phyloP scores from a whole-genome alignment of 2,113 vertebrate genomes.

The Hippolais icterina region DNA sequence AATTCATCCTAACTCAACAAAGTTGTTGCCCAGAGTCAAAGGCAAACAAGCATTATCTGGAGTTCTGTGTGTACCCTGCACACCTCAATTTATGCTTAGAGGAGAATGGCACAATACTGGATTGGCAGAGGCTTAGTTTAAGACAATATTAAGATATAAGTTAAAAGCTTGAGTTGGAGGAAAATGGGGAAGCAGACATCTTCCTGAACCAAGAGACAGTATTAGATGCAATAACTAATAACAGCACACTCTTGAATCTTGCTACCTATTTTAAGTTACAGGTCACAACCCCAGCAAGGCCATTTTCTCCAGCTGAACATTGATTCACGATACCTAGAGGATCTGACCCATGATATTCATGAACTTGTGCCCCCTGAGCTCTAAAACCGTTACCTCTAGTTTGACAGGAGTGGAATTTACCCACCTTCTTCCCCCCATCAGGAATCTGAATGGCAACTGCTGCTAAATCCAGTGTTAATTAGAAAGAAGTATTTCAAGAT shows the following conservation, averaged over 20 bases:
- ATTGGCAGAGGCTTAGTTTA: background rate
- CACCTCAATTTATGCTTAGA: background rate
- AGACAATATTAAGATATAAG: background rate
- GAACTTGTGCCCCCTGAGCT: rapidly evolving
- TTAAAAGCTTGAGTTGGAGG: background rate
- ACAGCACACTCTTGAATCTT: background rate
- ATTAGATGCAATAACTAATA: background rate
- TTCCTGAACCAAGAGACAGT: background rate
- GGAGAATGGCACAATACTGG: background rate
- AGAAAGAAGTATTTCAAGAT: background rate
- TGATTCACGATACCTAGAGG: rapidly evolving
- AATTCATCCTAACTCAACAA: background rate
- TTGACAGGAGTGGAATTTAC: background rate
- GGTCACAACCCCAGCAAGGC: background rate
- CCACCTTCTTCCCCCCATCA: background rate
- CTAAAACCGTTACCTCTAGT: background rate
- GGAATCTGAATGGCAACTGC: background rate
- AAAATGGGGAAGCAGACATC: background rate
- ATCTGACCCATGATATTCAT: rapidly evolving
- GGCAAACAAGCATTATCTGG: background rate
- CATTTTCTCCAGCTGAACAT: background rate
- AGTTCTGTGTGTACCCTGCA: background rate
- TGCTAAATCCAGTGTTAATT: background rate
- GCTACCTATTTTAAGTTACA: background rate
- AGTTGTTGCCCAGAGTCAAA: background rate